Conservation (phyloP, 2,888 invertebrate genomes). For the Gerris lacustris region DNA sequence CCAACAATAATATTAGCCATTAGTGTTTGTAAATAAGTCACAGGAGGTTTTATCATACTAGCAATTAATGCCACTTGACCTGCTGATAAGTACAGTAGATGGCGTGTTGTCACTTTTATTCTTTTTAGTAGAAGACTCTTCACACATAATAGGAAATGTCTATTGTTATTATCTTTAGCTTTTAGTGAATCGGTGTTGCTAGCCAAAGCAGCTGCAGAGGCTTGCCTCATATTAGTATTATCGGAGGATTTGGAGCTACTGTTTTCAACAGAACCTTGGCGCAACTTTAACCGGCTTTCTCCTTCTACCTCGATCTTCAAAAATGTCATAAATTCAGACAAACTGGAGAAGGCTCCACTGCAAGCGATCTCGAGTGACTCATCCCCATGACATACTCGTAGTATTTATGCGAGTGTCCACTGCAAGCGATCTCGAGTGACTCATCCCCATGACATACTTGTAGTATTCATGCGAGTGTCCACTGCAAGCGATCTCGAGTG, state of each 20-base stretch:
- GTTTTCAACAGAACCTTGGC: constrained; percentile 20
- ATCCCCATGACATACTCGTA: too few species aligned
- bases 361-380: too few species aligned
- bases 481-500: too few species aligned
- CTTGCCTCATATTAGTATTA: constrained; percentile 13
- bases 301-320: constrained; percentile 30
- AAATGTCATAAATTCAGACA: constrained; percentile 25
- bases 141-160: constrained; percentile 29
- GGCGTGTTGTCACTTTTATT: not conserved
- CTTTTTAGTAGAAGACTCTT: not conserved
- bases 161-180: constrained; percentile 13
- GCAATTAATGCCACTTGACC: not conserved
- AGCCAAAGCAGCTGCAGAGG: constrained; percentile 15
- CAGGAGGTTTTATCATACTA: too few species aligned
- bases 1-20: too few species aligned
- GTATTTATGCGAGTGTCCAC: too few species aligned
- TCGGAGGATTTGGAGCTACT: not conserved
- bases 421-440: too few species aligned
- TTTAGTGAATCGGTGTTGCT: not conserved
- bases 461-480: too few species aligned
- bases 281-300: constrained; percentile 28
- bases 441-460: too few species aligned
- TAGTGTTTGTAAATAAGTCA: constrained; percentile 16
- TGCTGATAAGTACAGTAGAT: not conserved
- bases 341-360: constrained; percentile 14